Evolutionary conservation across 2,113 vertebrate genomes (phyloP).

Genomic region (Panthera tigris): DNA sequence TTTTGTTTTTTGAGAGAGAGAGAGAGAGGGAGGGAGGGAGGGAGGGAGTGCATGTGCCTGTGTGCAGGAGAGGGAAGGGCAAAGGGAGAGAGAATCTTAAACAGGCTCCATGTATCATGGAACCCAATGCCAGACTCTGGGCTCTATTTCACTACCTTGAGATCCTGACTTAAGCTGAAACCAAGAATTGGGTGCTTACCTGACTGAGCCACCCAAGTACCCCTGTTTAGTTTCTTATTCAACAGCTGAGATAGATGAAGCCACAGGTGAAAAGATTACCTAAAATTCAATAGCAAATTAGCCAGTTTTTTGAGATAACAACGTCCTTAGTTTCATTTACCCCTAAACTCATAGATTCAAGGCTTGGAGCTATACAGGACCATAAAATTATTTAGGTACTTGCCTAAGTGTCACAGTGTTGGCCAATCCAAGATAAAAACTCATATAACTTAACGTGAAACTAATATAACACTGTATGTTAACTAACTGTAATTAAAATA

Average conservation of each 20-base stretch:
- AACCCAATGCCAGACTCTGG: no score
- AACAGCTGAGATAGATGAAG: not conserved
- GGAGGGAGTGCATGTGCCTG: no score
- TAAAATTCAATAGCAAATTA: not conserved
- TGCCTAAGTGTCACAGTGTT: not conserved
- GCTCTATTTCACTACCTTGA: no score
- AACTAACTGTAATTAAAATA: not conserved
- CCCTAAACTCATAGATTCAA: not conserved
- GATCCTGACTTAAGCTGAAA: no score
- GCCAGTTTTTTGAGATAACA: not conserved
- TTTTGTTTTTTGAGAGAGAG: no score
- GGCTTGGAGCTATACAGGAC: not conserved
- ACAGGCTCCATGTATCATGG: no score
- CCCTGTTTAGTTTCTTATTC: not conserved
- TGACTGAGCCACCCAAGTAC: no score
- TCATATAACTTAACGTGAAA: not conserved
- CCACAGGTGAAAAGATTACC: not conserved
- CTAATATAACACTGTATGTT: not conserved
- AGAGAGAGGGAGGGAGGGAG: no score
- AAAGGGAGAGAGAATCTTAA: no score
- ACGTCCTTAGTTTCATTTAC: constrained; percentile 5
- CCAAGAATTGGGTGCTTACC: no score
- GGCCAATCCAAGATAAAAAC: not conserved
- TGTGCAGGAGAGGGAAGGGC: no score
- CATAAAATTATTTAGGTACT: not conserved